Base-by-base conservation (phyloP, 2,113 vertebrate genomes). In the Spheniscus mendiculus region DNA sequence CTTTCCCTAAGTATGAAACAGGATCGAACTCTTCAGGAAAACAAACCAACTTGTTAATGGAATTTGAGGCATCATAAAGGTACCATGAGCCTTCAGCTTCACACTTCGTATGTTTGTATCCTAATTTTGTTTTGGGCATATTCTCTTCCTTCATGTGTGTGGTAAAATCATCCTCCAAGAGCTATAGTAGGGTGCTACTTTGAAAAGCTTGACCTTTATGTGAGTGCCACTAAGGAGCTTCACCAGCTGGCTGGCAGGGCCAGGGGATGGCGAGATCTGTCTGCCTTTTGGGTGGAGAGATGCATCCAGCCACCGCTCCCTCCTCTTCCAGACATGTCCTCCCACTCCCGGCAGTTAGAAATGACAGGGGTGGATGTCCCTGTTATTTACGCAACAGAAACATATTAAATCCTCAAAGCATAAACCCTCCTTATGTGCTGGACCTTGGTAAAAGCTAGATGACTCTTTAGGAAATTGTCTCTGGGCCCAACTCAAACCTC, bases 121-220 rank as follows among this genome's bases (percentile, higher is more conserved):
- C 15, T 81, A 34, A 22, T 40, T 90, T 52, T 83, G 15, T 30
- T 73, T 56, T 70, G 34, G 32, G 20, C 15, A 4, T 84, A 15
- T 65, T 26, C 10, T 87, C 11, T 52, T 84, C 27, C 34, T 89
- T 81, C 40, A 15, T 12, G 7, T 81, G 27, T 67, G 3, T 52
- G 42, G 12, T 36, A 56, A 90, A 85, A 79, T 40, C 11, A 34
- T 49, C 44, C 52, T 87, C 53, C 47, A 69, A 53, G 42, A 58
- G 67, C 38, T n/a, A 23, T 11, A 59, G 38, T 3, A 29, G 30
- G 44, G 11, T 0, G 0, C 4, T 18, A 14, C n/a, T 82, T 90
- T 61, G 87, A 44, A 52, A 70, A 66, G 12, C 78, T 52, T 78
- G 78, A 61, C 11, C 14, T 69, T 84, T 73, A 52, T 2, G 1